Conservation (phyloP, 2,113 vertebrate genomes). For the Aleadryas rufinucha region DNA sequence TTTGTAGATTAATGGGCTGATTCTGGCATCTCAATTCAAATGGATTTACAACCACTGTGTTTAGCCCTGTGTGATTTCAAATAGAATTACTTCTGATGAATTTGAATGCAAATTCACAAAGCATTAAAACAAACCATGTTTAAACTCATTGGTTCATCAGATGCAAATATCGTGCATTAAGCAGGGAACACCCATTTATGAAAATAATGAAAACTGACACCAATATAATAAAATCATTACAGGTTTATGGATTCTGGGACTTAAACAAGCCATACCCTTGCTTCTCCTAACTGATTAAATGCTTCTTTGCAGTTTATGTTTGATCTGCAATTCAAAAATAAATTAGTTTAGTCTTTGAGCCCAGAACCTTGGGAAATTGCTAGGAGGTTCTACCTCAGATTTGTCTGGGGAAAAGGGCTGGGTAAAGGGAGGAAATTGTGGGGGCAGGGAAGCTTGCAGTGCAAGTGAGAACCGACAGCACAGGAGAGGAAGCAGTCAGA, state of each 20-base stretch:
- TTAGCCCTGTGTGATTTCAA: constrained; percentile 72
- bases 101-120: constrained; percentile 76
- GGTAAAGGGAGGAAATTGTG: not conserved
- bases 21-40: constrained; percentile 63
- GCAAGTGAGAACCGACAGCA: not conserved
- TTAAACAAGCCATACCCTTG: constrained; percentile 49
- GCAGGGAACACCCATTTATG: constrained; percentile 61
- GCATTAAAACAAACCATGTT: constrained; percentile 66
- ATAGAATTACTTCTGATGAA: constrained; percentile 71
- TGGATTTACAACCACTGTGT: constrained; percentile 64
- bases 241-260: constrained; percentile 61
- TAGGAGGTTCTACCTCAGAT: constrained; percentile 27
- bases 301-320: constrained; percentile 28
- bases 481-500: not conserved
- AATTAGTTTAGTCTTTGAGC: constrained; percentile 54
- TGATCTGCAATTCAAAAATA: constrained; percentile 53
- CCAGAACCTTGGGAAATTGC: constrained; percentile 49
- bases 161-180: constrained; percentile 63
- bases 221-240: constrained; percentile 68
- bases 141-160: constrained; percentile 62
- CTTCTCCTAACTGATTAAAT: constrained; percentile 65
- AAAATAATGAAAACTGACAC: constrained; percentile 71
- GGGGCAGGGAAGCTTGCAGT: constrained; percentile 13
- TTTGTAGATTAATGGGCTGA: constrained; percentile 60
- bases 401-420: not conserved